Evolutionary conservation across 2,113 vertebrate species (phyloP).

Genomic region (Neogobius melanostomus): DNA sequence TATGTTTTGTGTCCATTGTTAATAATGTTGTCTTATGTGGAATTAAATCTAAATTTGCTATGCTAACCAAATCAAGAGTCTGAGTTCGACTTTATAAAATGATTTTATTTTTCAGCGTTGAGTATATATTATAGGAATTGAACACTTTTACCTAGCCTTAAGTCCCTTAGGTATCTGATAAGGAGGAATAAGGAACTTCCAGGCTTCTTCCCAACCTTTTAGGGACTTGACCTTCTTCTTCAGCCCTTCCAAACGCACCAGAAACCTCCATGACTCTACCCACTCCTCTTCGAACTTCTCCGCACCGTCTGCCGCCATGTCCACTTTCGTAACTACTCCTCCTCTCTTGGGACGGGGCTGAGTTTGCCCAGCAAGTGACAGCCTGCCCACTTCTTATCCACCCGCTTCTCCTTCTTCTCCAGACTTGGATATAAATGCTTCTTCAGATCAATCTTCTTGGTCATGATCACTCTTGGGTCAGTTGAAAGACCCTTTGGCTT

Average conservation of each 20-base stretch:
- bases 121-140: too few species aligned
- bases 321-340: neutral
- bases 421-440: conserved; percentile 25
- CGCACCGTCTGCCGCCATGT: neutral
- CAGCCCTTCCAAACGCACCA: neutral
- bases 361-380: conserved; percentile 55
- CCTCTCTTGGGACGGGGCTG: conserved; percentile 49
- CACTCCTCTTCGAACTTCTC: conserved; percentile 47
- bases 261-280: conserved; percentile 62
- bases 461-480: conserved; percentile 28
- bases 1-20: too few species aligned
- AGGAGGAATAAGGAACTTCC: conserved; percentile 57
- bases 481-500: neutral
- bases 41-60: too few species aligned
- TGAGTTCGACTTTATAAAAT: too few species aligned
- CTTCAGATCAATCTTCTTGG: conserved; percentile 10
- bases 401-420: conserved; percentile 18
- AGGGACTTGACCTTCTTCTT: conserved; percentile 30
- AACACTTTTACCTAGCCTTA: conserved; percentile 10
- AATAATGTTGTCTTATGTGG: too few species aligned
- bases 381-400: conserved; percentile 43
- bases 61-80: too few species aligned
- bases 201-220: conserved; percentile 57
- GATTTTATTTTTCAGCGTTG: too few species aligned
- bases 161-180: conserved; percentile 16